A percentile compares a stretch with the other conserved stretches of the same genome.
These are phyloP conservation scores for Phylloscopus collybita DNA, from an alignment of 2,797 vertebrate species.

Conservation along the genomic window DNA sequence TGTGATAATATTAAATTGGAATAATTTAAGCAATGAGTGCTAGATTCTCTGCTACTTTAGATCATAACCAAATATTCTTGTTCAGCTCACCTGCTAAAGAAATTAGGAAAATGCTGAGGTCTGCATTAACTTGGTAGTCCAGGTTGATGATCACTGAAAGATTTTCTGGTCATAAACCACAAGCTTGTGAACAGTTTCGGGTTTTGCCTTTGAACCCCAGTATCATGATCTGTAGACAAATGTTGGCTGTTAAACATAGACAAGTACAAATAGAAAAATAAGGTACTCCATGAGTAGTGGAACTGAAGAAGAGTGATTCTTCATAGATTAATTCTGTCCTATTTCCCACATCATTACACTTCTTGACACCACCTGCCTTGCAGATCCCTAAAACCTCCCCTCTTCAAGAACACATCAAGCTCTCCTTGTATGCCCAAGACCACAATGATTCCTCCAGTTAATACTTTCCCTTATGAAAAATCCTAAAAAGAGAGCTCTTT, in stretches of 20 bases:
- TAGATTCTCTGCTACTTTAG: background rate
- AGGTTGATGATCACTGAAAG: background rate
- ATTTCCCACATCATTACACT: background rate
- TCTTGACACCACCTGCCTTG: background rate
- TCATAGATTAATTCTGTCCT: background rate
- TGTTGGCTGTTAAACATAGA: background rate
- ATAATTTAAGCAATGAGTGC: background rate
- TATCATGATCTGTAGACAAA: background rate
- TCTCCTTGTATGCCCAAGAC: background rate
- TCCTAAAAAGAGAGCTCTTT: background rate
- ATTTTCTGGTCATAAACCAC: background rate
- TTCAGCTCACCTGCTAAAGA: background rate
- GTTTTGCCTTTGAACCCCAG: background rate
- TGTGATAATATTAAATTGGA: background rate
- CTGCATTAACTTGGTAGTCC: background rate
- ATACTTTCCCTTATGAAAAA: background rate
- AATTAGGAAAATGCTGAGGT: background rate
- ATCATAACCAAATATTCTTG: background rate
- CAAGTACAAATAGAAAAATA: background rate
- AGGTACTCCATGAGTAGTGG: background rate
- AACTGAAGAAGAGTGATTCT: background rate
- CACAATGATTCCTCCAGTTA: background rate
- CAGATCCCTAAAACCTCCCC: background rate
- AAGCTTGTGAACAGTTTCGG: background rate
- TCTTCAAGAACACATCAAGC: background rate